phyloP scores from a whole-genome alignment of 1,140 invertebrate species.

The Eumaeus atala region DNA sequence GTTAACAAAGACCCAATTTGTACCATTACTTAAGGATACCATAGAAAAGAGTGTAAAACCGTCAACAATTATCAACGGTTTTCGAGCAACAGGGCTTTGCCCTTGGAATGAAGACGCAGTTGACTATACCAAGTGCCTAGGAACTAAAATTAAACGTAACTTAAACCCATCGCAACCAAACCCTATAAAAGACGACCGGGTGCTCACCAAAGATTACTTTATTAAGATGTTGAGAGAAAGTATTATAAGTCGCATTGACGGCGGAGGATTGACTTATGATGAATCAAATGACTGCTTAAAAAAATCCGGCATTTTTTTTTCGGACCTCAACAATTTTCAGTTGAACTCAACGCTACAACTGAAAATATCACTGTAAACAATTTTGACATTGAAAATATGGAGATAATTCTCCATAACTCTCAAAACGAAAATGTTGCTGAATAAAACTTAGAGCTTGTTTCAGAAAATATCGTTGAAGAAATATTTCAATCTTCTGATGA shows the following conservation, averaged over 20 bases:
- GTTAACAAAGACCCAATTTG: slow-evolving; percentile 30
- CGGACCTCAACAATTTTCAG: slow-evolving; percentile 5
- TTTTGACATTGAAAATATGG: slow-evolving; percentile 17
- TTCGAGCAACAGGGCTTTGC: slow-evolving; percentile 22
- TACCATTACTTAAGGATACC: slow-evolving; percentile 25
- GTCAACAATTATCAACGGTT: slow-evolving; percentile 26
- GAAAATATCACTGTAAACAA: slow-evolving; percentile 11
- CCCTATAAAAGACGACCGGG: neutral
- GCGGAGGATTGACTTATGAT: slow-evolving; percentile 16
- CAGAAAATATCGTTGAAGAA: slow-evolving; percentile 12
- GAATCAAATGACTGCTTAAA: slow-evolving; percentile 11
- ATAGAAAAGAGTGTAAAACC: slow-evolving; percentile 22
- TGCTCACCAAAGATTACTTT: slow-evolving; percentile 16
- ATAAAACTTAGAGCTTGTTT: slow-evolving; percentile 11
- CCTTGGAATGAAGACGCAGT: slow-evolving; percentile 17
- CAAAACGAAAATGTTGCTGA: slow-evolving; percentile 8
- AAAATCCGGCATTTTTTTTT: slow-evolving; percentile 18
- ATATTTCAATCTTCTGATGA: slow-evolving; percentile 7
- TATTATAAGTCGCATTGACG: slow-evolving; percentile 13
- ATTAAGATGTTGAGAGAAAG: slow-evolving; percentile 14
- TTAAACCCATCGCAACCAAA: slow-evolving; percentile 2
- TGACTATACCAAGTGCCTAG: slow-evolving; percentile 17
- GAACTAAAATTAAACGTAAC: slow-evolving; percentile 6
- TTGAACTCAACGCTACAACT: slow-evolving; percentile 6
- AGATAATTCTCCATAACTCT: slow-evolving; percentile 15